phyloP scores from a whole-genome alignment of 2,113 vertebrate genomes.

The Pachypanchax playfairii region DNA sequence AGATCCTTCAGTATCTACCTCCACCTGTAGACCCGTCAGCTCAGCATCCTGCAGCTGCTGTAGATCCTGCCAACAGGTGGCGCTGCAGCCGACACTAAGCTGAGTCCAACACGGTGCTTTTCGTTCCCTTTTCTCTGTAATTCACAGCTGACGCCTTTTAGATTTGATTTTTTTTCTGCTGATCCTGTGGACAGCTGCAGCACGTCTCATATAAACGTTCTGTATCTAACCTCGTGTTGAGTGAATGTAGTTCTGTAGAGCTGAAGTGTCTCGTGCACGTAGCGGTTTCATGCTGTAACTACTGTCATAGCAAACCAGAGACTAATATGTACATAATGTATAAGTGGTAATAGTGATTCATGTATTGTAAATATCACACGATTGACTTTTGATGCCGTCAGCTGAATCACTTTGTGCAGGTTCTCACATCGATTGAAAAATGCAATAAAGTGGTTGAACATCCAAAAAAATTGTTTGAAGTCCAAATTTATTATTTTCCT shows the following conservation, averaged over 20 bases:
- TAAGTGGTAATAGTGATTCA: constrained; percentile 75
- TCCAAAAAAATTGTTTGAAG: neutral
- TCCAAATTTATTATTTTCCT: neutral
- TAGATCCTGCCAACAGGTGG: too few relatives aligned
- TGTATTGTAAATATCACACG: constrained; percentile 77
- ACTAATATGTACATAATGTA: constrained; percentile 81
- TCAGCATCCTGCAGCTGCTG: too few relatives aligned
- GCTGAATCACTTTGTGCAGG: constrained; percentile 68
- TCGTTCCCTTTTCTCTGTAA: too few relatives aligned
- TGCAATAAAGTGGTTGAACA: constrained; percentile 71
- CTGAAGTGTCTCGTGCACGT: constrained; percentile 55
- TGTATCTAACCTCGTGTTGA: constrained; percentile 53
- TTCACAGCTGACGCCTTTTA: neutral
- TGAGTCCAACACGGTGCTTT: too few relatives aligned
- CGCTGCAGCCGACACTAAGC: neutral
- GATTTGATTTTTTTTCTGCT: neutral
- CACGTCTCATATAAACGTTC: neutral
- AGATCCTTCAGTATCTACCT: neutral
- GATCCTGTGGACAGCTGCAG: constrained; percentile 19
- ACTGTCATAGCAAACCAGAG: constrained; percentile 75
- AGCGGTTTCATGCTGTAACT: constrained; percentile 68
- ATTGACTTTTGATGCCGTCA: constrained; percentile 48
- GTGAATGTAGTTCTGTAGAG: constrained; percentile 71
- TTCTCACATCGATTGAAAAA: constrained; percentile 63
- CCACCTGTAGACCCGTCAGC: too few relatives aligned